Conservation (phyloP, 92 coral and sea anemone species). For the Pocillopora meandrina region DNA sequence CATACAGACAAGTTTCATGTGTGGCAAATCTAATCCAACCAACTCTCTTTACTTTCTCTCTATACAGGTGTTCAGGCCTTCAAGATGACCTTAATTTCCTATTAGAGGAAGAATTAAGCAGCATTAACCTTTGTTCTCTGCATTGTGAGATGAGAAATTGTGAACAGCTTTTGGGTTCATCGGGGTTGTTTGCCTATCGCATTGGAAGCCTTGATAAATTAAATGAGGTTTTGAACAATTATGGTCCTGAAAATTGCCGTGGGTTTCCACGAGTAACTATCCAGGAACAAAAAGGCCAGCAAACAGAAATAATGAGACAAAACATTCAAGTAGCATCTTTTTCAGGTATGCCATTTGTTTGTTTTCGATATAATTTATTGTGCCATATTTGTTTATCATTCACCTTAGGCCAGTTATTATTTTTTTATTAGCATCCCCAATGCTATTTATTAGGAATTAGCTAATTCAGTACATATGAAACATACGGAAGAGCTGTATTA, state of each 20-base stretch:
- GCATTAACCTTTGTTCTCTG: constrained; percentile 36
- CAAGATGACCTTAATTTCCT: constrained; percentile 49
- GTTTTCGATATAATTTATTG: background rate
- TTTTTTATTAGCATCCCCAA: background rate
- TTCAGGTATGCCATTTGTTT: constrained; percentile 24
- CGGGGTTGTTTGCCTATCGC: constrained; percentile 48
- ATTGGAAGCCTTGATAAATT: constrained; percentile 44
- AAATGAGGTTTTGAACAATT: constrained; percentile 32
- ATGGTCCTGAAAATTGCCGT: constrained; percentile 49
- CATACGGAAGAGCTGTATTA: too few relatives aligned
- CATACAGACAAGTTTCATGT: background rate
- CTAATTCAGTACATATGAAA: too few relatives aligned
- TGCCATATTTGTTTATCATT: background rate
- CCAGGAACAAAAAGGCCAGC: constrained; percentile 44
- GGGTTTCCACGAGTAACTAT: constrained; percentile 51
- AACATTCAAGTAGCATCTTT: constrained; percentile 52
- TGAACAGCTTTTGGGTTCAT: constrained; percentile 42
- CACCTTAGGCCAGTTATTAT: background rate
- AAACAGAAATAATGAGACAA: constrained; percentile 42
- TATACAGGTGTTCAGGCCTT: constrained; percentile 31
- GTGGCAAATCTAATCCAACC: background rate
- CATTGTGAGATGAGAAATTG: constrained; percentile 49
- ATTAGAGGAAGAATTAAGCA: constrained; percentile 43
- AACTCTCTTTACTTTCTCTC: background rate
- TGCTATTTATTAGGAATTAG: too few relatives aligned